Evolutionary conservation across 2,113 vertebrate genomes (phyloP).

Genomic region (Baryphthengus martii): DNA sequence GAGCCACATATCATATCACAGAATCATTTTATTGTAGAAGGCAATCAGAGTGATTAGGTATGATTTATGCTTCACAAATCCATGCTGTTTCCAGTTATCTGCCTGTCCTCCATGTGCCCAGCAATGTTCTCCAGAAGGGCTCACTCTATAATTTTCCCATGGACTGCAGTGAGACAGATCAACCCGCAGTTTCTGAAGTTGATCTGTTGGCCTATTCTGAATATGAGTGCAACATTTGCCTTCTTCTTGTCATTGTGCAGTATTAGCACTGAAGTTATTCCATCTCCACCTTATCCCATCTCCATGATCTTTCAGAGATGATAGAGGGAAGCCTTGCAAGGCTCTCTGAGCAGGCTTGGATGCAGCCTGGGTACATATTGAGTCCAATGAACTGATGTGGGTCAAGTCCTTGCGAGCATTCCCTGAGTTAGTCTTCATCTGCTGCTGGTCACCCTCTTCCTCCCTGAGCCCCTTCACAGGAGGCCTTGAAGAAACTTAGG

Average conservation of each 20-base stretch:
- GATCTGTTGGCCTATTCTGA: neutral
- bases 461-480: neutral
- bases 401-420: neutral
- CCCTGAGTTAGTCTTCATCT: neutral
- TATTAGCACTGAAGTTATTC: too few relatives aligned
- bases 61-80: neutral
- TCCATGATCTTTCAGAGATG: neutral
- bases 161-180: neutral
- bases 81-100: neutral
- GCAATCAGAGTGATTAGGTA: neutral
- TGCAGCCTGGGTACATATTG: neutral
- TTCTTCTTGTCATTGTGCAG: neutral
- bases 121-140: neutral
- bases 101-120: neutral
- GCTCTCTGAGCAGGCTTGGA: neutral
- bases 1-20: neutral
- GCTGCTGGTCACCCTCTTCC: neutral
- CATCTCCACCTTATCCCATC: neutral
- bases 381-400: neutral
- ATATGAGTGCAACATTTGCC: neutral
- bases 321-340: neutral
- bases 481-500: neutral
- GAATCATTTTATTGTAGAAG: neutral
- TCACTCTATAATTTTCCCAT: neutral
- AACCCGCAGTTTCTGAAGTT: neutral